Evolutionary conservation across 2,888 invertebrate species (phyloP).

Genomic region (Zele albiditarsus): DNA sequence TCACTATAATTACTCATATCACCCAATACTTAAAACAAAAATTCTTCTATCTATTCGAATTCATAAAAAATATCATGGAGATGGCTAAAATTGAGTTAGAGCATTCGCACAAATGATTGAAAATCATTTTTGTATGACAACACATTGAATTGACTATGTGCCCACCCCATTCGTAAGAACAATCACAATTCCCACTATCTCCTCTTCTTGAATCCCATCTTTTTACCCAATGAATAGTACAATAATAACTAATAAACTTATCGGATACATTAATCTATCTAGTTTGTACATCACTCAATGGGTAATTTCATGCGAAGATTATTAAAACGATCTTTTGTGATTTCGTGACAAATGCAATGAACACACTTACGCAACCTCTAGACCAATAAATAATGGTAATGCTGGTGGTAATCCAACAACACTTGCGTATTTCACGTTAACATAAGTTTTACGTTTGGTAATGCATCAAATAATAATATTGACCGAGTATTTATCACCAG

Average conservation of each 20-base stretch:
- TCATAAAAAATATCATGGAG: constrained; percentile 12
- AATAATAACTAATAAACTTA: background rate
- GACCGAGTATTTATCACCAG: background rate
- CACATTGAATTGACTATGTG: background rate
- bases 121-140: background rate
- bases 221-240: background rate
- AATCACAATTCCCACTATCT: background rate
- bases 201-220: background rate
- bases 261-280: background rate
- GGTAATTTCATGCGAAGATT: background rate
- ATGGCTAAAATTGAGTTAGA: constrained; percentile 2
- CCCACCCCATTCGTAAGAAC: background rate
- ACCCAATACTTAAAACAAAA: constrained; percentile 5
- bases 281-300: background rate
- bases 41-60: background rate
- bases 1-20: background rate
- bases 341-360: constrained; percentile 24
- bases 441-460: background rate
- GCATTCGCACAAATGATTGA: background rate
- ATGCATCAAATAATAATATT: constrained; percentile 1
- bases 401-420: background rate
- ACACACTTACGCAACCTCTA: background rate
- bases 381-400: background rate
- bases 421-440: background rate
- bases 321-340: background rate